Percentiles rank a stretch among this genome's conserved stretches.
Conservation (phyloP, 2,888 invertebrate species). For the Homarus gammarus region DNA sequence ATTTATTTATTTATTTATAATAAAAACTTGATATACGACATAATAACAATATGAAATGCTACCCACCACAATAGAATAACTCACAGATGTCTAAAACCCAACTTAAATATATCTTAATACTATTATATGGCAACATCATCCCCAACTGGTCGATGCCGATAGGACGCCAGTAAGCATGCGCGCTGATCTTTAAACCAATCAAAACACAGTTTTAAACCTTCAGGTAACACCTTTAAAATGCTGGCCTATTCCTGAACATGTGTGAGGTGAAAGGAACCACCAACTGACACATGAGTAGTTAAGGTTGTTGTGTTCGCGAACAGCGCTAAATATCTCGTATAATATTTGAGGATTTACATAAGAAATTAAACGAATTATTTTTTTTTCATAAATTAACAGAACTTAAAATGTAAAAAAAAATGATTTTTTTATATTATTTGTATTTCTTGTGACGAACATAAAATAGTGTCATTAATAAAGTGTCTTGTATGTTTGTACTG, state of each 20-base stretch:
- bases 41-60: not conserved
- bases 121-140: not conserved
- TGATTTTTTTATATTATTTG: too few species aligned
- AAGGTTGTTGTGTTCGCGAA: too few species aligned
- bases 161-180: constrained; percentile 31
- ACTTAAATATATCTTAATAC: not conserved
- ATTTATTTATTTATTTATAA: not conserved
- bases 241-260: not conserved
- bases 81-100: not conserved
- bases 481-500: too few species aligned
- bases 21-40: too few species aligned
- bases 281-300: not conserved
- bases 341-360: not conserved
- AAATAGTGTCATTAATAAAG: too few species aligned
- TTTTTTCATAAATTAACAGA: too few species aligned
- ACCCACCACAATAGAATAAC: not conserved
- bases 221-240: not conserved
- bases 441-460: too few species aligned
- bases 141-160: constrained; percentile 42
- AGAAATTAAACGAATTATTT: not conserved
- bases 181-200: constrained; percentile 12
- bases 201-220: not conserved
- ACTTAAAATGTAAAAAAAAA: too few species aligned
- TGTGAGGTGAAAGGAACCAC: not conserved
- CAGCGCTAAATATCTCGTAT: too few species aligned